A percentile compares a stretch with the other conserved stretches of the same genome.
phyloP scores from a whole-genome alignment of 2,797 vertebrate species.

The Hippocampus kuda region DNA sequence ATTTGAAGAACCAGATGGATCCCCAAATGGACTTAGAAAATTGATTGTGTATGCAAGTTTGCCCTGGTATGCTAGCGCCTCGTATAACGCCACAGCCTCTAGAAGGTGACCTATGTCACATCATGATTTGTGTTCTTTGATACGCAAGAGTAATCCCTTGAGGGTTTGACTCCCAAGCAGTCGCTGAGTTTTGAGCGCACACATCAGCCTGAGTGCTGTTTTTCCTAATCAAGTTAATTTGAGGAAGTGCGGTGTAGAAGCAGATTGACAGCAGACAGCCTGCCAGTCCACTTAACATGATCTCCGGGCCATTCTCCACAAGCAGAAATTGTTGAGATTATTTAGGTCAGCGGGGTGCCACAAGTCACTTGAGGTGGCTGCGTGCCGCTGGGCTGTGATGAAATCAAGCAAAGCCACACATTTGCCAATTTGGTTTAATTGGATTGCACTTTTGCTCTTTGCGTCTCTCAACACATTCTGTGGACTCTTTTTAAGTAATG shows the following conservation, averaged over 20 bases:
- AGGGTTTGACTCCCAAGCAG: conserved; percentile 1
- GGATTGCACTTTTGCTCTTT: neutral
- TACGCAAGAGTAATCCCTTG: neutral
- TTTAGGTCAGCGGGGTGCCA: conserved; percentile 46
- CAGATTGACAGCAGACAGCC: conserved; percentile 42
- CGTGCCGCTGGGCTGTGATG: conserved; percentile 4
- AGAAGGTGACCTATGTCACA: neutral
- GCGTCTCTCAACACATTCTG: neutral
- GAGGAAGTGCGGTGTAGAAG: conserved; percentile 44
- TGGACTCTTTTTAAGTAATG: neutral
- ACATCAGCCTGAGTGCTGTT: conserved; percentile 27
- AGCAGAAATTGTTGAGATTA: conserved; percentile 26
- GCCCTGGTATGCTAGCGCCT: neutral
- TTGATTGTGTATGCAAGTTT: neutral
- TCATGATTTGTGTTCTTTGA: neutral
- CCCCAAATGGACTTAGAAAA: neutral
- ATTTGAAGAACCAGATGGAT: neutral
- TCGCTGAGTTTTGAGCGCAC: neutral
- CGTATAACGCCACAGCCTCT: neutral
- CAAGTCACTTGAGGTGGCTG: conserved; percentile 26
- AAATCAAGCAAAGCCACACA: neutral
- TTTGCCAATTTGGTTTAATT: conserved; percentile 21
- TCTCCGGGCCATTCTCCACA: conserved; percentile 41
- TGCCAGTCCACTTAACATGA: conserved; percentile 45
- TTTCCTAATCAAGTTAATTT: conserved; percentile 68